These are phyloP conservation scores for Bombus consobrinus DNA, from an alignment of 1,140 invertebrate species.

Conservation along the genomic window DNA sequence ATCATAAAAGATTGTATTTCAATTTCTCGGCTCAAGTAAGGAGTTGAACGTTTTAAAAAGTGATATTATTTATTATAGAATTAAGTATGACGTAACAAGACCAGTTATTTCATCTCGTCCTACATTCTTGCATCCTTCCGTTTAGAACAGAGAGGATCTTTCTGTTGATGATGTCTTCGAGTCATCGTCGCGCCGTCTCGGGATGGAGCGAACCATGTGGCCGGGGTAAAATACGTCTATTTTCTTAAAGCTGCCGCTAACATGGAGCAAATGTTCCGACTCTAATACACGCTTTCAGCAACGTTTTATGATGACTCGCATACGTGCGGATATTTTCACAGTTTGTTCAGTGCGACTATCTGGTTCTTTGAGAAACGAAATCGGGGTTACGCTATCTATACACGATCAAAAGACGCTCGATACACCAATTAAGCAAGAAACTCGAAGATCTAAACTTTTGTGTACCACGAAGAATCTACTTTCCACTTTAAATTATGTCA, in stretches of 20 bases:
- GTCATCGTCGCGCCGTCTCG: constrained; percentile 22
- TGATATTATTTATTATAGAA: no score
- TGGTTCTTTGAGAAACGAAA: constrained; percentile 14
- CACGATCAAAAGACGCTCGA: background rate
- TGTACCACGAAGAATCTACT: background rate
- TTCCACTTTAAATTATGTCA: background rate
- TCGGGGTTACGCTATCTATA: background rate
- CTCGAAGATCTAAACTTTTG: background rate
- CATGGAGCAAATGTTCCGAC: constrained; percentile 46
- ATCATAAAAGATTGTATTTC: no score
- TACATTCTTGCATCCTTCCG: background rate
- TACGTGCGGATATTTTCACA: constrained; percentile 57
- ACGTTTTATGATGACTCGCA: constrained; percentile 50
- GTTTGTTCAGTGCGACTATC: constrained; percentile 8
- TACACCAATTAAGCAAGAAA: background rate
- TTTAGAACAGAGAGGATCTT: background rate
- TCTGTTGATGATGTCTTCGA: constrained; percentile 30
- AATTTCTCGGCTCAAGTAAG: no score
- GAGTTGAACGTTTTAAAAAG: no score
- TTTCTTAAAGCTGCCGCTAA: constrained; percentile 57
- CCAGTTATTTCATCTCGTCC: background rate
- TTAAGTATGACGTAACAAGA: background rate
- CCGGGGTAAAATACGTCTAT: constrained; percentile 51
- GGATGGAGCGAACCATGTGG: constrained; percentile 41
- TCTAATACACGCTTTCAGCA: constrained; percentile 39